phyloP scores from a whole-genome alignment of 2,113 vertebrate species.

The Lathamus discolor region DNA sequence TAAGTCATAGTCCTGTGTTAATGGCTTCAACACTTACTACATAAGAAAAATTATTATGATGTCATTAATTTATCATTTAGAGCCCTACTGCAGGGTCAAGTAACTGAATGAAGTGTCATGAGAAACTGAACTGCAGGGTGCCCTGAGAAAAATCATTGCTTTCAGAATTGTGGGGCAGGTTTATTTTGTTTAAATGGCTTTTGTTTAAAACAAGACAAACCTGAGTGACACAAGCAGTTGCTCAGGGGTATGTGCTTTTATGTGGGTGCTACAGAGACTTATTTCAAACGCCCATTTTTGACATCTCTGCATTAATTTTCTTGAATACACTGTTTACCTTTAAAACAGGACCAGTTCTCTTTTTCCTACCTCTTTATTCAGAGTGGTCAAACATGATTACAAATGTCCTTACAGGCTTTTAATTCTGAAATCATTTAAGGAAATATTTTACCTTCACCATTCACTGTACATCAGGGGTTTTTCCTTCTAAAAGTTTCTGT shows the following conservation, averaged over 20 bases:
- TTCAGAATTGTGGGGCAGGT: not conserved
- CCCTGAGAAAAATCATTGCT: not conserved
- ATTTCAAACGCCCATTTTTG: not conserved
- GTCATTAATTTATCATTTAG: constrained; percentile 60
- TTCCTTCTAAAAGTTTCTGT: not conserved
- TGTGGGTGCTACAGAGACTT: not conserved
- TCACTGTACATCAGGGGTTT: not conserved
- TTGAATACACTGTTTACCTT: not conserved
- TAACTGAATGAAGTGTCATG: not conserved
- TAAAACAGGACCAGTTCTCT: not conserved
- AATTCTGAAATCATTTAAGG: not conserved
- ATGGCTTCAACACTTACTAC: constrained; percentile 61
- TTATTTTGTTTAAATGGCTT: not conserved
- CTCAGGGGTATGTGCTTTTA: not conserved
- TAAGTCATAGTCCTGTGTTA: constrained; percentile 60
- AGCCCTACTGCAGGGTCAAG: not conserved
- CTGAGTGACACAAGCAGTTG: not conserved
- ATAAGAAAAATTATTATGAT: constrained; percentile 43
- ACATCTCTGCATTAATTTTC: not conserved
- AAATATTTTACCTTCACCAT: not conserved
- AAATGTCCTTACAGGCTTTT: not conserved
- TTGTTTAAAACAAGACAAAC: not conserved
- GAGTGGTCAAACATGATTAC: not conserved
- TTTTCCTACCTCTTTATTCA: not conserved
- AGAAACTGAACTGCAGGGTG: not conserved